A percentile compares a stretch with the other conserved stretches of the same genome.
These are phyloP conservation scores for Serranochromis macrocephalus DNA, from an alignment of 2,113 vertebrate species.

Conservation along the genomic window DNA sequence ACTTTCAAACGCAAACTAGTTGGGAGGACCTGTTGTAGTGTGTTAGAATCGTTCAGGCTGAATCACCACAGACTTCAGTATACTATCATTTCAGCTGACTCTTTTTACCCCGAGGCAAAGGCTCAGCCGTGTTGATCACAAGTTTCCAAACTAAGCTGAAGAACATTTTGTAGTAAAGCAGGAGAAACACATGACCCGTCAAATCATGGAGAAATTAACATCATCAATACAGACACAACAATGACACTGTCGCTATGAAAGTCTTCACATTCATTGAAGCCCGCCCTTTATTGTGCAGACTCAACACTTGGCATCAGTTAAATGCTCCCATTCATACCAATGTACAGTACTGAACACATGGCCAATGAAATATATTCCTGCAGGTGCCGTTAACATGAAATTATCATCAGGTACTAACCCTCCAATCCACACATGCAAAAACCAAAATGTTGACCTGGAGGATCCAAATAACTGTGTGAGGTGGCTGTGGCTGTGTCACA, in stretches of 20 bases:
- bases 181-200: background rate
- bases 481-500: background rate
- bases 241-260: background rate
- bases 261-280: background rate
- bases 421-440: background rate
- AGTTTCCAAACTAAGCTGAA: background rate
- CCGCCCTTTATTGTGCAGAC: background rate
- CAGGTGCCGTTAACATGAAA: fast-evolving
- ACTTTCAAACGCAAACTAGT: fast-evolving
- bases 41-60: background rate
- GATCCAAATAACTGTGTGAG: background rate
- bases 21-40: background rate
- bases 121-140: background rate
- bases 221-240: background rate
- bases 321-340: background rate
- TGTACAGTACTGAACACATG: background rate
- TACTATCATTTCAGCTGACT: background rate
- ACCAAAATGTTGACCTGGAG: background rate
- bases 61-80: background rate
- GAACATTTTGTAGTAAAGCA: background rate
- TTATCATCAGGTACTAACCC: background rate
- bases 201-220: fast-evolving
- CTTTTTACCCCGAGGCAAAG: background rate
- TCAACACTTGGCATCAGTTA: background rate
- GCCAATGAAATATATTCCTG: background rate